Evolutionary conservation across 2,797 vertebrate genomes (phyloP), one percentile per base, ranked within the genome.

Genomic region (Somateria mollissima): DNA sequence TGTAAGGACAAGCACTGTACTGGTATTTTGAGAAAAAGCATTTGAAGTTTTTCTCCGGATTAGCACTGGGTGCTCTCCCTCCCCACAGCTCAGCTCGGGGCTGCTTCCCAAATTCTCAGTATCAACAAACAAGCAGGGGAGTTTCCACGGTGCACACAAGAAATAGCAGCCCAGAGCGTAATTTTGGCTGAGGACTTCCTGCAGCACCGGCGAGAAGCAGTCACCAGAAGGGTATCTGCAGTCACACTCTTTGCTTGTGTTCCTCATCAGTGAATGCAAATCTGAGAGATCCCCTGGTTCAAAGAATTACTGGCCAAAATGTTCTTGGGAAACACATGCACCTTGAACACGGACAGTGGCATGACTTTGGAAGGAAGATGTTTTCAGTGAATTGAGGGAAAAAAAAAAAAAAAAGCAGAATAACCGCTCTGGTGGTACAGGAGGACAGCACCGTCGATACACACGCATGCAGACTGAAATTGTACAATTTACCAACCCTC

Each of bases 401-500:
- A 47, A 22, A 49, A 25, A 19, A 4, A 24, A 19, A 4, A 11
- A 39, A 17, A 32, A 47, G 41, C 22, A 64, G n/a, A 62, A 34
- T 5, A 18, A 6, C 4, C 5, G 17, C 30, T 6, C 12, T 10
- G 25, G 61, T 56, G n/a, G 24, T 3, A 65, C 24, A 15, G 71
- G 49, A 60, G 47, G 60, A 61, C 41, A 78, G 51, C 8, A 71
- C 49, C 64, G 79, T 2, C 11, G 1, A 2, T 2, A 65, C 56
- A 95, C n/a, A 79, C 13, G 78, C 96, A 84, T 61, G 89, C 90
- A 91, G 37, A 61, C 41, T 36, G 13, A 78, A 45, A 13, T 11
- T 22, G 47, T 22, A 39, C 27, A 30, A 21, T 89, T 95, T 98
- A 99, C 99, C 98, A 96, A 99, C 99, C 98, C 99, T 98, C 83